These are phyloP conservation scores for Tuberolachnus salignus DNA, from an alignment of 2,888 invertebrate species.

Conservation along the genomic window DNA sequence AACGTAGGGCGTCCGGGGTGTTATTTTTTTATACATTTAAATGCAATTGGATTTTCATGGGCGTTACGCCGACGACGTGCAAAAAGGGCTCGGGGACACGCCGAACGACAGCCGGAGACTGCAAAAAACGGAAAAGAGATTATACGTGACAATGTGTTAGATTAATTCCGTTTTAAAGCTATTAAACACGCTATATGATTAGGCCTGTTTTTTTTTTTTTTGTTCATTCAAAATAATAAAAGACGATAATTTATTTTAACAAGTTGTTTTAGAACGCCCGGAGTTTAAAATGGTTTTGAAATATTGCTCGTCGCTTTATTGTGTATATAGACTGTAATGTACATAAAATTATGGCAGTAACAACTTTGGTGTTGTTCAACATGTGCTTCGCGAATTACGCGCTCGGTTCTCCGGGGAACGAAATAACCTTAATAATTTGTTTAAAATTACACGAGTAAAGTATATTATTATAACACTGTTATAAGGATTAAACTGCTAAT, in stretches of 20 bases:
- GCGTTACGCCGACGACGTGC: conserved; percentile 7
- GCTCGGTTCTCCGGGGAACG: not conserved
- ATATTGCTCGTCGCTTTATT: not conserved
- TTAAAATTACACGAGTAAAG: conserved; percentile 26
- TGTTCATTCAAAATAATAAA: not conserved
- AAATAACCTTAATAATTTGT: conserved; percentile 29
- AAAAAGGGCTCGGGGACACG: not conserved
- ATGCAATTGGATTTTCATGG: conserved; percentile 45
- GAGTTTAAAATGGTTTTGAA: conserved; percentile 36
- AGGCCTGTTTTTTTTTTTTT: not conserved
- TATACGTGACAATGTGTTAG: conserved; percentile 38
- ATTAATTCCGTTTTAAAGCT: conserved; percentile 38
- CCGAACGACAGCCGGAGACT: not conserved
- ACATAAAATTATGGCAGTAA: conserved; percentile 6
- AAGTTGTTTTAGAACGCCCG: conserved; percentile 25
- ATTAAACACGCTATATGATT: not conserved
- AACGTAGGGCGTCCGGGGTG: conserved; percentile 4
- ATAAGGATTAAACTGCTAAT: conserved; percentile 1
- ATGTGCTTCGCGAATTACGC: conserved; percentile 32
- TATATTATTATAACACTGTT: not conserved
- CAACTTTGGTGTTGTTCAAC: conserved; percentile 45
- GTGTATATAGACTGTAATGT: not conserved
- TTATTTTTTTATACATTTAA: conserved; percentile 29
- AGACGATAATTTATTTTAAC: conserved; percentile 40
- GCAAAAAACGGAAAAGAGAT: conserved; percentile 6